These are phyloP conservation scores for Labeo calbasu DNA, from an alignment of 2,797 vertebrate species.

Conservation along the genomic window DNA sequence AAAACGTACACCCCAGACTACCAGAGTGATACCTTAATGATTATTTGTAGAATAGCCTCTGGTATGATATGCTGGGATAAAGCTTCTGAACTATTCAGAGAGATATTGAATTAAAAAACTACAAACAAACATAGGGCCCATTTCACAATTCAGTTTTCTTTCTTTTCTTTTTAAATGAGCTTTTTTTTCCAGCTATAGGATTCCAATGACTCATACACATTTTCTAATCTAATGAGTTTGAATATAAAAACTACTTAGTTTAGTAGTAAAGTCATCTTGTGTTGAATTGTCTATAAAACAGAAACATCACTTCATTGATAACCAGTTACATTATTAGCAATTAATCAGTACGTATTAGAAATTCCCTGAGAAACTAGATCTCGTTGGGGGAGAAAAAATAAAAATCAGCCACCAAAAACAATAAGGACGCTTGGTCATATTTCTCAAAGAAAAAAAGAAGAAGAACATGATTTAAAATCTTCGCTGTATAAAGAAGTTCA, in stretches of 20 bases:
- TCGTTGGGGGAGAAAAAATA: not conserved
- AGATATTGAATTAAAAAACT: not conserved
- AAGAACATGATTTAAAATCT: not conserved
- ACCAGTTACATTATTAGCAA: not conserved
- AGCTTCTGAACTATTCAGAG: not conserved
- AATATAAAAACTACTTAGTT: not conserved
- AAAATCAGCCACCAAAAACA: not conserved
- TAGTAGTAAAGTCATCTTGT: not conserved
- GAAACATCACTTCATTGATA: not conserved
- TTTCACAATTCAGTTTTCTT: not conserved
- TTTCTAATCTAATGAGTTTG: not conserved
- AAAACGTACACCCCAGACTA: not conserved
- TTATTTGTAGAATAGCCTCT: too few relatives aligned
- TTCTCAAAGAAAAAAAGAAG: too few relatives aligned
- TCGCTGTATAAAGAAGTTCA: not conserved
- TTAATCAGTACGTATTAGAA: not conserved
- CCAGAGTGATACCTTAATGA: not conserved
- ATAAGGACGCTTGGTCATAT: not conserved
- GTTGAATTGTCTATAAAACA: not conserved
- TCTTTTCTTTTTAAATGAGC: not conserved
- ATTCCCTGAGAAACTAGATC: not conserved
- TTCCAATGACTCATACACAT: not conserved
- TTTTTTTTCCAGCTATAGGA: not conserved
- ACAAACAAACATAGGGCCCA: not conserved
- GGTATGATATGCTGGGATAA: not conserved